Base-by-base conservation (phyloP, 2,797 vertebrate genomes). In the Smutsia temminckii region DNA sequence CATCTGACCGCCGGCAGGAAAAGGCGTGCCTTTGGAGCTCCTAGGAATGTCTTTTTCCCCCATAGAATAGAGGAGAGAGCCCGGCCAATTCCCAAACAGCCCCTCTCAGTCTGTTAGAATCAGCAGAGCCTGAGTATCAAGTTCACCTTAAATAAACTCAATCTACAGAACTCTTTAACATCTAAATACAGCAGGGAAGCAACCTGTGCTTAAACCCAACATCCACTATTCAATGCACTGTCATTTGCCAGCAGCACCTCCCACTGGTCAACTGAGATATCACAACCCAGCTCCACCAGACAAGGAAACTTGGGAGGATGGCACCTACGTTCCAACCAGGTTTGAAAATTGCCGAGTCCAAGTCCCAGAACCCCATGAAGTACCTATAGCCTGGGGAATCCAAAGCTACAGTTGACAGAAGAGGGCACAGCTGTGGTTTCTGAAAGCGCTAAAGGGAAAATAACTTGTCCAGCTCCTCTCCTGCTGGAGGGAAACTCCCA, bases 41-140 rank as follows among this genome's bases (percentile, higher is more conserved):
- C 89, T 27, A n/a, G 40, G 59, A 63, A 32, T 40, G 46, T 79
- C 64, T 51, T 16, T n/a, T 46, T 63, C 25, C 20, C 20, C 63
- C 4, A 21, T 0, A 5, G 37, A 18, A 88, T 0, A 13, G 66
- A 68, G 59, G 9, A 53, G 0, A 59, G 32, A 18, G 4, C 25
- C 53, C 23, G 0, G 0, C 32, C 2, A 34, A 49, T 20, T 51
- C 32, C 66, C 53, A 46, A 5, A 12, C 1, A 1, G 27, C 46
- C 61, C 55, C 88, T 27, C 46, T 11, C 3, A 0, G 6, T 49
- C 21, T 1, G 0, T 25, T 13, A 34, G 27, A 51, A 69, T 2
- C 3, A 0, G 74, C 59, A 8, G 7, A 77, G 34, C 8, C 0
- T 34, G 5, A 42, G 27, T 14, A 66, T 6, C 40, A 20, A 0